Evolutionary conservation across 2,113 vertebrate genomes (phyloP), one percentile per base, ranked within the genome.

Genomic region (Melierax canorus): DNA sequence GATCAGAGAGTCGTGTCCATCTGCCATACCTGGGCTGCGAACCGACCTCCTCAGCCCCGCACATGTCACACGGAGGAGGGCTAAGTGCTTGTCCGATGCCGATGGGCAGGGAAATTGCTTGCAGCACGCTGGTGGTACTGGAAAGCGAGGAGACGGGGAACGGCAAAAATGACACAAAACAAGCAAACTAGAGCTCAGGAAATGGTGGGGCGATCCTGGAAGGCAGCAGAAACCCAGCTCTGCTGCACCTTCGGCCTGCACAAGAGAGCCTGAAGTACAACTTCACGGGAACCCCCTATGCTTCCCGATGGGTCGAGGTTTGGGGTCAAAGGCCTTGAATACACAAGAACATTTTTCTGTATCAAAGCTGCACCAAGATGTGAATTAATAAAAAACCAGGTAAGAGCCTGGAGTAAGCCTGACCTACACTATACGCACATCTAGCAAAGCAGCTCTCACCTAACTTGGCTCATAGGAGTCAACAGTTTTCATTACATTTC

Each of bases 31-130:
- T n/a, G 15, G 38, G 39, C 29, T 50, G 66, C 0, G 5, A 48
- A 60, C 14, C 4, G 1, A 36, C 19, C 38, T 10, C 62, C 59
- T 8, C 66, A 38, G 50, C 5, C 64, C 63, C 51, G 8, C 1
- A 1, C 32, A 26, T 1, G 1, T 9, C 4, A 0, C 1, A 0
- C 0, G 5, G n/a, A 67, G 30, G 7, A 39, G 23, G 17, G 30
- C 29, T 27, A 3, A 15, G 39, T 7, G 43, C 56, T 51, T 7
- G 0, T 6, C 15, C 0, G 1, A 24, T 26, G 75, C 46, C 5
- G 0, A 39, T 0, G 0, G 41, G 23, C 58, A 64, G 82, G 26
- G 29, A 30, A 46, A 34, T 2, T 22, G 10, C 66, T 62, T 45
- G 55, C 85, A 82, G 55, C 21, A 12, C 1, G 1, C 13, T 4